These are phyloP conservation scores for Stenotaenia linearis DNA, from an alignment of 2,888 invertebrate genomes.

Conservation along the genomic window DNA sequence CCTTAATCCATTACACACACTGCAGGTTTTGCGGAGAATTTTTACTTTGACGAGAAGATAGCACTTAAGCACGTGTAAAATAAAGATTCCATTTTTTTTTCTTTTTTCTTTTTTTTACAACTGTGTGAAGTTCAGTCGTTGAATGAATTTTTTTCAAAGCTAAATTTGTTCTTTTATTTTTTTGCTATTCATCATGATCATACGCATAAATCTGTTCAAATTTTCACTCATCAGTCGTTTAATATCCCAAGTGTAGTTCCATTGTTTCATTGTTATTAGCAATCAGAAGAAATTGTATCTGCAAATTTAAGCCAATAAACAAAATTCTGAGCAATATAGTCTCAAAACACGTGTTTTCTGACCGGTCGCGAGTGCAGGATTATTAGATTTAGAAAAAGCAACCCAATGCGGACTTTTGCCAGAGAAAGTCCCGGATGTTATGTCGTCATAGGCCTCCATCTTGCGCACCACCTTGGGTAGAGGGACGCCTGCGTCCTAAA, in stretches of 20 bases:
- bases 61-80: background rate
- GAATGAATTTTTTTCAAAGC: background rate
- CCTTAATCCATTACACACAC: no score
- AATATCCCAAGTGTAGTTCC: slow-evolving; percentile 5
- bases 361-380: background rate
- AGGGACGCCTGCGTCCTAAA: background rate
- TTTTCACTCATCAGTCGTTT: background rate
- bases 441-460: background rate
- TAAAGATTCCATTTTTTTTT: slow-evolving; percentile 5
- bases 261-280: background rate
- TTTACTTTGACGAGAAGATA: background rate
- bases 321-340: background rate
- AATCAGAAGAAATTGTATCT: background rate
- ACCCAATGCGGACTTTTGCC: background rate
- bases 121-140: background rate
- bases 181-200: background rate
- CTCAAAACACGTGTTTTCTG: background rate
- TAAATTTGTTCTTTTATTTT: background rate
- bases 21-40: background rate
- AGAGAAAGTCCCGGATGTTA: background rate
- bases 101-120: background rate
- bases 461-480: background rate
- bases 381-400: background rate
- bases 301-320: background rate
- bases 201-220: background rate